Percentiles rank a stretch among this genome's conserved stretches.
Conservation (phyloP, 2,113 vertebrate species). For the Psophia crepitans region DNA sequence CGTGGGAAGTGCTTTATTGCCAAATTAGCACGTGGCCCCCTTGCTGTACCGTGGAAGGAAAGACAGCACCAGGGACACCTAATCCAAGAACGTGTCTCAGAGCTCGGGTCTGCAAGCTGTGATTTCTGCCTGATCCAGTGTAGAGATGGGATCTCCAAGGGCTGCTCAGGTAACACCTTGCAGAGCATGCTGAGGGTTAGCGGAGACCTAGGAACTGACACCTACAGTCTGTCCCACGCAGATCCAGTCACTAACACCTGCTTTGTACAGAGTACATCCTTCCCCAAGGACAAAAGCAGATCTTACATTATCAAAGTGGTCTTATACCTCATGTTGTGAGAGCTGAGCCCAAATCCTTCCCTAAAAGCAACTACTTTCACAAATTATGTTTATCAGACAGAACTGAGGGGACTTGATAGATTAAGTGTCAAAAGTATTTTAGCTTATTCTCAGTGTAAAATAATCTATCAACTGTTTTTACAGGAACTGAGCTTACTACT, state of each 20-base stretch:
- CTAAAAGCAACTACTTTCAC: neutral
- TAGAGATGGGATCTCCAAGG: neutral
- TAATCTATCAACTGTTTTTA: neutral
- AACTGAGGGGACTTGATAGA: neutral
- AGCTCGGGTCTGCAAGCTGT: neutral
- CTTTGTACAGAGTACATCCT: neutral
- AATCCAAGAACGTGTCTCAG: neutral
- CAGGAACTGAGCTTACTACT: neutral
- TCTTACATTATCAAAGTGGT: neutral
- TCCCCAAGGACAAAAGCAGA: neutral
- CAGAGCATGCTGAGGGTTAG: fast-evolving
- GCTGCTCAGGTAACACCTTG: neutral
- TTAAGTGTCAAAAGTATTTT: neutral
- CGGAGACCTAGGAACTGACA: neutral
- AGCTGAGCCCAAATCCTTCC: fast-evolving
- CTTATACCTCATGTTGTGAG: neutral
- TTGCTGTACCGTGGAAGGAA: neutral
- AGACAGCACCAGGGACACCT: neutral
- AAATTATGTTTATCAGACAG: neutral
- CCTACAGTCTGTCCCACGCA: fast-evolving
- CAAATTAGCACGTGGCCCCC: neutral
- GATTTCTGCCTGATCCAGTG: neutral
- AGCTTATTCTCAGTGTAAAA: neutral
- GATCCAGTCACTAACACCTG: neutral
- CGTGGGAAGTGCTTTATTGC: neutral